Base-by-base conservation (phyloP, 2,113 vertebrate genomes). In the Cephalopterus ornatus region DNA sequence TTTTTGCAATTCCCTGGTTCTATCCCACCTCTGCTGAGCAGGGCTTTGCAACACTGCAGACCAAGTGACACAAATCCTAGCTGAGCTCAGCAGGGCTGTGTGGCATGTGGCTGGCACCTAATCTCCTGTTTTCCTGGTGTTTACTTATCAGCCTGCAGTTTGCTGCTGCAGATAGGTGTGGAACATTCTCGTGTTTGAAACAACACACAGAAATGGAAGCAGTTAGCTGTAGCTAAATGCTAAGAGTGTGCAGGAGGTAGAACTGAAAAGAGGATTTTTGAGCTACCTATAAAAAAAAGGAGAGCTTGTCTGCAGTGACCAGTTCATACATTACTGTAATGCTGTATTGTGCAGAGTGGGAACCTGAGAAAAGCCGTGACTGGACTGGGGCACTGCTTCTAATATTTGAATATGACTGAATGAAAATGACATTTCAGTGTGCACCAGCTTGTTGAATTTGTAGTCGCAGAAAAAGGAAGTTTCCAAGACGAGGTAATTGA, bases 271-370 rank as follows among this genome's bases (percentile, higher is more conserved):
- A 53, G 41, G 37, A 10, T 30, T 79, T 85, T n/a, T 30, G 49
- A 52, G 21, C 44, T 59, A 3, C 9, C 27, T 26, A 1, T 6
- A 10, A 6, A 41, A 41, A 22, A 32, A 28, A 17, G n/a, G 61
- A 37, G 42, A 74, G 37, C 14, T 58, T 0, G 3, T 39, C 32
- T 37, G 4, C 26, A 5, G 46, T 9, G 28, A 11, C 26, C 1
- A 1, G 49, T 27, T 61, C 2, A 0, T 27, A 8, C 2, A 0
- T 65, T 58, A 18, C 58, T 33, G 76, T 42, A 50, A 39, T 30
- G 27, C n/a, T 46, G 5, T 22, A 30, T 19, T 33, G 35, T 41
- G 62, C 66, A 8, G 61, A 55, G 88, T 13, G 19, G 75, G 67
- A 95, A 83, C 71, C 35, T 52, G 79, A 88, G 93, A 55, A 59